phyloP scores from a whole-genome alignment of 2,888 invertebrate genomes.

The Chrysolina oricalcia region DNA sequence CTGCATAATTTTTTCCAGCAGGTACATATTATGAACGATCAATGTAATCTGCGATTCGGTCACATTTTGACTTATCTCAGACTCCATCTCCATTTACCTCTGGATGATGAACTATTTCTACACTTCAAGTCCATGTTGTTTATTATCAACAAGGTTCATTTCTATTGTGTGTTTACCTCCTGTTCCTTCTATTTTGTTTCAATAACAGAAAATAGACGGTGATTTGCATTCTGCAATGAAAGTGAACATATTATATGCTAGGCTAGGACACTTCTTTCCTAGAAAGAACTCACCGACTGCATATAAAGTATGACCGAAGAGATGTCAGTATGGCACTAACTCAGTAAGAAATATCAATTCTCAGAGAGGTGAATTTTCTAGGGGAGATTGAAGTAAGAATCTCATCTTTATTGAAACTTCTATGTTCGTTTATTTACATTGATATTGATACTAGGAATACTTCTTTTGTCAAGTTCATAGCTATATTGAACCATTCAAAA shows the following conservation, averaged over 20 bases:
- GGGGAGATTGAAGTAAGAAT: slow-evolving; percentile 30
- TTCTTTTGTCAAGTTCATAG: too few relatives aligned
- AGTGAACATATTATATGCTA: slow-evolving; percentile 49
- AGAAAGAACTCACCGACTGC: slow-evolving; percentile 44
- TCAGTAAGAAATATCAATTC: slow-evolving; percentile 51
- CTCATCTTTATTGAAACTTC: not conserved
- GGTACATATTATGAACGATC: too few relatives aligned
- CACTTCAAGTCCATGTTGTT: too few relatives aligned
- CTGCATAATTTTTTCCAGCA: too few relatives aligned
- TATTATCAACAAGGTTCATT: not conserved
- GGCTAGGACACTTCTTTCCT: slow-evolving; percentile 49
- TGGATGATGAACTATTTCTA: too few relatives aligned
- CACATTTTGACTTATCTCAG: too few relatives aligned
- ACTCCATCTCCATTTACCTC: too few relatives aligned
- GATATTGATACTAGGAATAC: too few relatives aligned
- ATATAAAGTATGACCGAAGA: slow-evolving; percentile 48
- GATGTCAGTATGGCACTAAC: slow-evolving; percentile 56
- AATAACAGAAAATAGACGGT: slow-evolving; percentile 31
- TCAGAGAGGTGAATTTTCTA: slow-evolving; percentile 21
- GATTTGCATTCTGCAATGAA: slow-evolving; percentile 49
- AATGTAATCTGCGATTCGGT: too few relatives aligned
- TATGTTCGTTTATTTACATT: too few relatives aligned
- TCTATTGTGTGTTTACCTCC: not conserved
- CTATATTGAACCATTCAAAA: too few relatives aligned
- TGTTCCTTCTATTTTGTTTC: slow-evolving; percentile 33